Evolutionary conservation across 2,797 vertebrate genomes (phyloP).

Genomic region (Oophaga sylvatica): DNA sequence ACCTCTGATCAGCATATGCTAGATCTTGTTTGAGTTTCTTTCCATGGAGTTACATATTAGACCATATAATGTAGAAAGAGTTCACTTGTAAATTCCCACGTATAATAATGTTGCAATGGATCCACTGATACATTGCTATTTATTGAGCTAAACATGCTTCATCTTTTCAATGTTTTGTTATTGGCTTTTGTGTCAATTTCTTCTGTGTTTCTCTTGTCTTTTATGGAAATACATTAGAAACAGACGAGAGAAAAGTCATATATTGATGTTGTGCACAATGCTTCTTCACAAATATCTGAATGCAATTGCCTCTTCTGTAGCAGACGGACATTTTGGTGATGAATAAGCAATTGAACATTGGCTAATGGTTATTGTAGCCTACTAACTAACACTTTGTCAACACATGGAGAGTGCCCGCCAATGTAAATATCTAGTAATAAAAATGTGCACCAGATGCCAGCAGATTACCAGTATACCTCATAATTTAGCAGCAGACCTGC

Average conservation of each 20-base stretch:
- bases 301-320: conserved; percentile 13
- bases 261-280: conserved; percentile 32
- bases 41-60: not conserved
- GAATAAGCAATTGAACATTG: conserved; percentile 27
- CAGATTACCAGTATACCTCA: not conserved
- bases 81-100: not conserved
- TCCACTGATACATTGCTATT: not conserved
- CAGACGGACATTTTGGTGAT: conserved; percentile 16
- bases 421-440: not conserved
- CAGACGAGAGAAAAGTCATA: not conserved
- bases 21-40: not conserved
- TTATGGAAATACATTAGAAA: conserved; percentile 10
- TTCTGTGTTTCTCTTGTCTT: not conserved
- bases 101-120: not conserved
- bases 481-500: not conserved
- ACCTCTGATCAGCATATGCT: conserved; percentile 17
- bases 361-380: conserved; percentile 47
- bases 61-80: not conserved
- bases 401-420: not conserved
- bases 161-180: not conserved
- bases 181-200: conserved; percentile 12
- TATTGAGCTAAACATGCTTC: not conserved
- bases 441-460: conserved; percentile 2
- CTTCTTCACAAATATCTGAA: not conserved
- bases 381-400: conserved; percentile 24